Conservation (phyloP, 2,113 vertebrate species). For the Microcebus griseorufus region DNA sequence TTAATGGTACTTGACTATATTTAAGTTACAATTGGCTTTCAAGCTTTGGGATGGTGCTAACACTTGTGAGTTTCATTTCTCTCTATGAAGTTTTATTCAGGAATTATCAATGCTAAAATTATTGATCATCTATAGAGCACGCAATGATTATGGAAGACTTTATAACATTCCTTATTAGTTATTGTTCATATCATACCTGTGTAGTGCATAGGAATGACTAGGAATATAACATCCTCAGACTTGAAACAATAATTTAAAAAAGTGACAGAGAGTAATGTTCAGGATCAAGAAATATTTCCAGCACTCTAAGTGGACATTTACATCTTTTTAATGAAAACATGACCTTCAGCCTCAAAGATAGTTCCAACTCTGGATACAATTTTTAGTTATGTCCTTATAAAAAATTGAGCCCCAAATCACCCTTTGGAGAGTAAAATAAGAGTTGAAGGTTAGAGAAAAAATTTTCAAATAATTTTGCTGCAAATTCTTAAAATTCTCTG, state of each 20-base stretch:
- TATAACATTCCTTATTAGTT: background rate
- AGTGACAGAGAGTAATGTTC: background rate
- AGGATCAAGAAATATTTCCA: background rate
- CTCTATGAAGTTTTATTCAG: background rate
- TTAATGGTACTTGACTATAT: background rate
- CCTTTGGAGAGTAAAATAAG: background rate
- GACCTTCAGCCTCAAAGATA: background rate
- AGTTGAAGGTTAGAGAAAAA: slow-evolving; percentile 12
- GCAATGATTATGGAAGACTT: background rate
- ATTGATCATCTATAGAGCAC: background rate
- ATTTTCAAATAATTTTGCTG: background rate
- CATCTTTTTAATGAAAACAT: background rate
- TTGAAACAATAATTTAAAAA: background rate
- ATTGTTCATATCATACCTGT: background rate
- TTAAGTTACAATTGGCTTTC: slow-evolving; percentile 15
- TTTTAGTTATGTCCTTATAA: background rate
- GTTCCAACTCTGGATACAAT: background rate
- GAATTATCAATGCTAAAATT: slow-evolving; percentile 32
- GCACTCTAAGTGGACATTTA: background rate
- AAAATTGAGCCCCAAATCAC: background rate
- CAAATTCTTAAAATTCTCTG: background rate
- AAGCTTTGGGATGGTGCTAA: background rate
- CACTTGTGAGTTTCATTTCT: background rate
- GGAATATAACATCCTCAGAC: slow-evolving; percentile 2
- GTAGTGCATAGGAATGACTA: background rate